phyloP scores from a whole-genome alignment of 2,113 vertebrate genomes.

The Pleuronectes platessa region DNA sequence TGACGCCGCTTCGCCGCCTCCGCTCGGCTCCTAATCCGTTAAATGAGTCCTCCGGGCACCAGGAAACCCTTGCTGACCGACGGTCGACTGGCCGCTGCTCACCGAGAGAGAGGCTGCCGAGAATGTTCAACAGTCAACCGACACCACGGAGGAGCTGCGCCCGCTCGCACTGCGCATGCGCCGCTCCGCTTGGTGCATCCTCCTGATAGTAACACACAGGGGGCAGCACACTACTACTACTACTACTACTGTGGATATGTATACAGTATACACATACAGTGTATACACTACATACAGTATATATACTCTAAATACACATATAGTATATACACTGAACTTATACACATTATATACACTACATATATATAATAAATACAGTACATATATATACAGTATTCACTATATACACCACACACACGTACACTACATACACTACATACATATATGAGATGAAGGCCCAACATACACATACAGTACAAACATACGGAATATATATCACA shows the following conservation, averaged over 20 bases:
- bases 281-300: not conserved
- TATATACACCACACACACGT: too few relatives aligned
- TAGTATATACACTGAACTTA: too few relatives aligned
- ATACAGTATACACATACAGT: not conserved
- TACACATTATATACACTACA: too few relatives aligned
- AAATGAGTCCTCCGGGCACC: conserved; percentile 55
- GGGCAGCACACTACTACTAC: conserved; percentile 27
- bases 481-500: too few relatives aligned
- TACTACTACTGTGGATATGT: not conserved
- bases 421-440: too few relatives aligned
- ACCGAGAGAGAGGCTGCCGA: conserved; percentile 65
- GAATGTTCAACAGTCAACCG: conserved; percentile 83
- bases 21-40: conserved; percentile 63
- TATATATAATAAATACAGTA: too few relatives aligned
- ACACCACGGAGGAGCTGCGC: conserved; percentile 80
- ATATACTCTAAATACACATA: too few relatives aligned
- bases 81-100: conserved; percentile 55
- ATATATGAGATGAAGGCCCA: too few relatives aligned
- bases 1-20: conserved; percentile 6
- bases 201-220: conserved; percentile 66
- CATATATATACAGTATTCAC: too few relatives aligned
- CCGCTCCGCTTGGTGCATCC: conserved; percentile 48
- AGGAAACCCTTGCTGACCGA: conserved; percentile 45
- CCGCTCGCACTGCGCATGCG: conserved; percentile 77
- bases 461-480: too few relatives aligned